Conservation (phyloP, 2,797 vertebrate genomes). For the Hephaestus fuliginosus region DNA sequence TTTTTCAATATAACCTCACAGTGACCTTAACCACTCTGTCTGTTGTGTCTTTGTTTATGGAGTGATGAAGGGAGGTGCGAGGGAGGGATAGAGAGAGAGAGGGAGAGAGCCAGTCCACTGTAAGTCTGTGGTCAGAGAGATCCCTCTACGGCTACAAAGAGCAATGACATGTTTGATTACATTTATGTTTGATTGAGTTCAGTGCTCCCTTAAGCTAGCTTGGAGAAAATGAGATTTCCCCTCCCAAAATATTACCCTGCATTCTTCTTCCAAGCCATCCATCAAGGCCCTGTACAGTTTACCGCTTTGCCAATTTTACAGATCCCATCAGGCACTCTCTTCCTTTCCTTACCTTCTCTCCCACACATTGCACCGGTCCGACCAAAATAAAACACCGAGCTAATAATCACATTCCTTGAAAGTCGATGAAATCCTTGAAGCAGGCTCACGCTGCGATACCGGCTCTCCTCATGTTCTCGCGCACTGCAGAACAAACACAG, state of each 20-base stretch:
- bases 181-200: slow-evolving; percentile 84
- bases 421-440: slow-evolving; percentile 41
- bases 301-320: slow-evolving; percentile 76
- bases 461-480: slow-evolving; percentile 36
- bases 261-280: slow-evolving; percentile 69
- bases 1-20: slow-evolving; percentile 50
- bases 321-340: slow-evolving; percentile 56
- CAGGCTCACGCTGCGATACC: slow-evolving; percentile 3
- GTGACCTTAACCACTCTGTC: slow-evolving; percentile 54
- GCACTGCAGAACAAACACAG: slow-evolving; percentile 51
- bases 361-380: slow-evolving; percentile 41
- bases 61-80: slow-evolving; percentile 39
- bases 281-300: slow-evolving; percentile 75
- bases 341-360: slow-evolving; percentile 30
- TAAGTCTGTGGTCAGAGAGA: slow-evolving; percentile 51
- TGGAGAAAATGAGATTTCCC: slow-evolving; percentile 83
- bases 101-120: slow-evolving; percentile 3
- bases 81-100: not conserved
- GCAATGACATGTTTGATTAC: slow-evolving; percentile 83
- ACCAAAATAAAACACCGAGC: slow-evolving; percentile 40
- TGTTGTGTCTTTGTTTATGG: slow-evolving; percentile 63
- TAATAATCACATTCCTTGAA: slow-evolving; percentile 39
- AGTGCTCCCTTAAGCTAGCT: slow-evolving; percentile 80
- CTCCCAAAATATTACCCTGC: slow-evolving; percentile 79
- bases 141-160: slow-evolving; percentile 76